Base-by-base conservation (phyloP, 2,113 vertebrate genomes). In the Austrofundulus limnaeus region DNA sequence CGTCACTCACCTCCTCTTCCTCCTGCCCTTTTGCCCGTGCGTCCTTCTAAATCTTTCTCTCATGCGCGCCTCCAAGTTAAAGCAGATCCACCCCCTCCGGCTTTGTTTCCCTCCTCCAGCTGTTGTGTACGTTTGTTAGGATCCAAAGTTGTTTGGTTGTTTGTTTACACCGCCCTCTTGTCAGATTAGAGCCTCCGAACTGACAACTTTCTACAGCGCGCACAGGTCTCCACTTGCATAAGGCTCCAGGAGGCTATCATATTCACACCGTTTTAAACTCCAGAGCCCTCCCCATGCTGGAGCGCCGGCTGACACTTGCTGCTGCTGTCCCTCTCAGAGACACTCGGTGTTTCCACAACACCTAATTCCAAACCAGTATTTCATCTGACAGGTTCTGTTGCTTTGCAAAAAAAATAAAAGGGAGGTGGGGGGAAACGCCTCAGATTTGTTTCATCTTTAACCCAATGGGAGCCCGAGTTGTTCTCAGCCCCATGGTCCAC, bases 261-360 rank as follows among this genome's bases (percentile, higher is more conserved):
- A 86, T 86, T 90, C 86, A 80, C 80, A 85, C 85, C 87, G 86
- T 90, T 91, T 90, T 86, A 92, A 92, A 89, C 86, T 85, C 80
- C 85, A 83, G 71, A 85, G 87, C 90, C 90, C 91, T 85, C 87
- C 90, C 91, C 88, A 83, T 64, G 80, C 75, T 85, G 70, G 82
- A 78, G 87, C 85, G 88, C 80, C 85, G 83, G 84, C 75, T 84
- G 84, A 88, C 86, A 87, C 80, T 86, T 45, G 69, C 72, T 79
- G 78, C 81, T 74, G 75, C 82, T 85, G 88, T 87, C 84, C 71
- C 74, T 83, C 78, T 77, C 53, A 41, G 54, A 53, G 54, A 72
- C n/a, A n/a, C 49, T 17, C 46, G 65, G 31, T 60, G 66, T 69
- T 69, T 25, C 61, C n/a, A 12, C 2, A 11, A 10, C 4, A 34